Conservation (phyloP, 2,888 invertebrate species). For the Dynastes tityus region DNA sequence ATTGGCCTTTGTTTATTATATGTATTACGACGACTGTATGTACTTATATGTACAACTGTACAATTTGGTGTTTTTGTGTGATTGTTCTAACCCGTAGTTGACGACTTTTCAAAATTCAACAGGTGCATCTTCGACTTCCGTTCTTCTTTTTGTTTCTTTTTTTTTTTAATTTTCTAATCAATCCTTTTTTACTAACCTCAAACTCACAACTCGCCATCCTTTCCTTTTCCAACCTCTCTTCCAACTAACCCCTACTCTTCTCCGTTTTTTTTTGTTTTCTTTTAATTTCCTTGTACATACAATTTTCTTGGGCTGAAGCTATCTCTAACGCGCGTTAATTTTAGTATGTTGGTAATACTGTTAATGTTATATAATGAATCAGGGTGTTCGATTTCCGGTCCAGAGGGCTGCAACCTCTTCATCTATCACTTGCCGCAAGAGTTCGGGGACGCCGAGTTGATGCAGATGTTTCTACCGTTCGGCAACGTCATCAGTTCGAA, state of each 20-base stretch:
- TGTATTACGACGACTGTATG: slow-evolving; percentile 55
- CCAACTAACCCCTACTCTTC: background rate
- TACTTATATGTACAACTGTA: background rate
- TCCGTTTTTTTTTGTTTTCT: background rate
- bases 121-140: background rate
- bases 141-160: background rate
- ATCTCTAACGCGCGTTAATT: slow-evolving; percentile 21
- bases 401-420: slow-evolving; percentile 99
- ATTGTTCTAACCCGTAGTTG: slow-evolving; percentile 21
- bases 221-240: background rate
- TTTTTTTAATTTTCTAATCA: background rate
- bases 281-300: slow-evolving; percentile 44
- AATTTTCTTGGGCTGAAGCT: slow-evolving; percentile 18
- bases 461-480: slow-evolving; percentile 99
- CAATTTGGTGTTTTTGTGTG: slow-evolving; percentile 31
- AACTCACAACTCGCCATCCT: background rate
- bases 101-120: slow-evolving; percentile 25
- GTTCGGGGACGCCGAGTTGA: slow-evolving; percentile 98
- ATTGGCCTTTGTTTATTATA: slow-evolving; percentile 56
- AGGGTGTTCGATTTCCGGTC: slow-evolving; percentile 97
- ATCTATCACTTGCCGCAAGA: slow-evolving; percentile 99
- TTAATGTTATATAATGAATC: slow-evolving; percentile 47
- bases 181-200: background rate
- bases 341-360: slow-evolving; percentile 25
- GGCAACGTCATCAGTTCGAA: slow-evolving; percentile 99